A percentile compares a stretch with the other conserved stretches of the same genome.
Conservation (phyloP, 2,888 invertebrate species). For the Fissipunctia ypsillon region DNA sequence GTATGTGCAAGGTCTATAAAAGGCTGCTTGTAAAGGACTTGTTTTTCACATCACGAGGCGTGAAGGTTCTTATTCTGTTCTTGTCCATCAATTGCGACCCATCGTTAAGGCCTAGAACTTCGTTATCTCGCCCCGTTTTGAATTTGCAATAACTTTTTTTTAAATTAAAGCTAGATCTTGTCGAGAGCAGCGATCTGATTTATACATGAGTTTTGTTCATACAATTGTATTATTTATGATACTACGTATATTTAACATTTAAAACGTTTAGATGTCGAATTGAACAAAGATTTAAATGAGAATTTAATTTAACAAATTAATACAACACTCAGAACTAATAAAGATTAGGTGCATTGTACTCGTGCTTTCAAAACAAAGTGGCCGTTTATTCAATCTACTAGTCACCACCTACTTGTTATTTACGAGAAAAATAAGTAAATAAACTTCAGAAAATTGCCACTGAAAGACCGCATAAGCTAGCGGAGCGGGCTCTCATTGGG, state of each 20-base stretch:
- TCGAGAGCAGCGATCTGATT: constrained; percentile 1
- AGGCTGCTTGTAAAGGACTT: constrained; percentile 63
- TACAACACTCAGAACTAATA: neutral
- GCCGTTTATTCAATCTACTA: constrained; percentile 4
- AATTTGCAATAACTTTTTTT: constrained; percentile 57
- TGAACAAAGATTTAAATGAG: no score
- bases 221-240: neutral
- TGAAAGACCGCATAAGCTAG: constrained; percentile 42
- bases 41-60: constrained; percentile 72
- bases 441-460: constrained; percentile 30
- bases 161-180: neutral
- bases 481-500: constrained; percentile 49
- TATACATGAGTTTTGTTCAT: constrained; percentile 11
- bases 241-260: neutral
- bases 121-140: constrained; percentile 68
- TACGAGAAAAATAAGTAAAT: constrained; percentile 27
- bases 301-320: neutral
- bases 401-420: constrained; percentile 6
- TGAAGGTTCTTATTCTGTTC: constrained; percentile 75
- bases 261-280: neutral
- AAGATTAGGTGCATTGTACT: neutral
- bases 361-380: neutral
- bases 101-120: constrained; percentile 71
- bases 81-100: constrained; percentile 75
- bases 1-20: constrained; percentile 57